Evolutionary conservation across 1,140 invertebrate genomes (phyloP).

Genomic region (Pachyrhynchus sulphureomaculatus): DNA sequence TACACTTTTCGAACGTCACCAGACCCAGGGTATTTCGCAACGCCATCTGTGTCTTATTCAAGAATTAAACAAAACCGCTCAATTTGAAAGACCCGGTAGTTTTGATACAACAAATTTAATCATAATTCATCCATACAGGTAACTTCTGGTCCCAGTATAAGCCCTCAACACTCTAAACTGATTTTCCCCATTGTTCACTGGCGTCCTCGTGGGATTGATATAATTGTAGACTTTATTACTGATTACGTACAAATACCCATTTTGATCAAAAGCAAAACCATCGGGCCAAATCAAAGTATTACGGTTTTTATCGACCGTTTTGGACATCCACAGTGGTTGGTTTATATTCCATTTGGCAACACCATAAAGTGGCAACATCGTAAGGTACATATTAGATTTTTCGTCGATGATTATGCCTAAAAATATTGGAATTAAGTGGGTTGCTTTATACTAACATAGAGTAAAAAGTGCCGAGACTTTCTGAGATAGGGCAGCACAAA

Average conservation of each 20-base stretch:
- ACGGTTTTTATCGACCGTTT: conserved; percentile 64
- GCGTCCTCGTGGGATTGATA: conserved; percentile 22
- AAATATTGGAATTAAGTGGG: conserved; percentile 53
- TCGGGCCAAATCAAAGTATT: conserved; percentile 70
- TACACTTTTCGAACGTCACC: too few relatives aligned
- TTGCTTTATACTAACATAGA: too few relatives aligned
- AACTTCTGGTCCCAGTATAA: conserved; percentile 59
- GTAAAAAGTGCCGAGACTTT: too few relatives aligned
- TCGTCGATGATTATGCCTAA: conserved; percentile 58
- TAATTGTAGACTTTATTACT: conserved; percentile 68
- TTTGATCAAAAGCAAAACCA: conserved; percentile 67
- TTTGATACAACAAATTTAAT: too few relatives aligned
- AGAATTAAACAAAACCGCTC: too few relatives aligned
- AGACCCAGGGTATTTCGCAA: too few relatives aligned
- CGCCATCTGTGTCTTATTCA: too few relatives aligned
- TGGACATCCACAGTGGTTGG: conserved; percentile 47
- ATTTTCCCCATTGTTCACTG: conserved; percentile 34
- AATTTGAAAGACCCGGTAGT: too few relatives aligned
- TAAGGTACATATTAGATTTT: conserved; percentile 64
- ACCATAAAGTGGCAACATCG: conserved; percentile 63
- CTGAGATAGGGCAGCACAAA: too few relatives aligned
- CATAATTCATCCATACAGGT: conserved; percentile 52
- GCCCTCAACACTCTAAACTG: conserved; percentile 48
- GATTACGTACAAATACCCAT: conserved; percentile 64
- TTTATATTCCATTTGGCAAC: conserved; percentile 67